These are phyloP conservation scores for Nomada fabriciana DNA, from an alignment of 2,888 invertebrate genomes.

Conservation along the genomic window DNA sequence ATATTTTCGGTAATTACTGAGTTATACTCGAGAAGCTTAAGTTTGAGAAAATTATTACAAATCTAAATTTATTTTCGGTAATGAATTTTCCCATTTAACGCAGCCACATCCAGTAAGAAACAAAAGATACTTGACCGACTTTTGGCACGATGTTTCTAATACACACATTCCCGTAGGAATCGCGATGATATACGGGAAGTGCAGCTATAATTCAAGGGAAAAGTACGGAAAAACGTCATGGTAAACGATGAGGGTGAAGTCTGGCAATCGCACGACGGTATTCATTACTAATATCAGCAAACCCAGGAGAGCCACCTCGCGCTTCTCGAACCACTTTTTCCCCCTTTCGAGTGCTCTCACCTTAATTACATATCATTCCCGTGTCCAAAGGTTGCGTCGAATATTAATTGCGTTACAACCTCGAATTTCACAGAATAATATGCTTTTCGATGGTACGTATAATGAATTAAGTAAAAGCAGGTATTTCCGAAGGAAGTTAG, in stretches of 20 bases:
- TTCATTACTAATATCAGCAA: slow-evolving; percentile 60
- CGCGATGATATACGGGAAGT: slow-evolving; percentile 32
- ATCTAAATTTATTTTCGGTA: too few relatives aligned
- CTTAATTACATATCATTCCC: slow-evolving; percentile 50
- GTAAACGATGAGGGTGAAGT: slow-evolving; percentile 56
- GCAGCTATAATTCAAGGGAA: slow-evolving; percentile 47
- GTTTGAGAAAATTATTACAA: too few relatives aligned
- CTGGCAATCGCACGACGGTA: slow-evolving; percentile 47
- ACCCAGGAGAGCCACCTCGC: slow-evolving; percentile 19
- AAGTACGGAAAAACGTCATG: slow-evolving; percentile 44
- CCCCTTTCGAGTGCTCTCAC: slow-evolving; percentile 32
- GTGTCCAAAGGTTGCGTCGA: slow-evolving; percentile 2
- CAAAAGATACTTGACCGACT: slow-evolving; percentile 23
- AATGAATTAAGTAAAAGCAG: too few relatives aligned
- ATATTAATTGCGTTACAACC: neutral
- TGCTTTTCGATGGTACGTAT: too few relatives aligned
- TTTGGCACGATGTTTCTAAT: slow-evolving; percentile 24
- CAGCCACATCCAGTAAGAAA: neutral
- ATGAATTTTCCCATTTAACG: neutral
- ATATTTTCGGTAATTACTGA: neutral
- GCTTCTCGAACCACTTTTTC: slow-evolving; percentile 16
- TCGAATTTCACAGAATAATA: neutral
- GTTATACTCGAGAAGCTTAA: too few relatives aligned
- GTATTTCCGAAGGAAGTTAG: too few relatives aligned
- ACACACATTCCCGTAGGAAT: slow-evolving; percentile 27